A percentile compares a stretch with the other conserved stretches of the same genome.
phyloP scores from a whole-genome alignment of 2,888 invertebrate genomes.

The Drymonia ruficornis region DNA sequence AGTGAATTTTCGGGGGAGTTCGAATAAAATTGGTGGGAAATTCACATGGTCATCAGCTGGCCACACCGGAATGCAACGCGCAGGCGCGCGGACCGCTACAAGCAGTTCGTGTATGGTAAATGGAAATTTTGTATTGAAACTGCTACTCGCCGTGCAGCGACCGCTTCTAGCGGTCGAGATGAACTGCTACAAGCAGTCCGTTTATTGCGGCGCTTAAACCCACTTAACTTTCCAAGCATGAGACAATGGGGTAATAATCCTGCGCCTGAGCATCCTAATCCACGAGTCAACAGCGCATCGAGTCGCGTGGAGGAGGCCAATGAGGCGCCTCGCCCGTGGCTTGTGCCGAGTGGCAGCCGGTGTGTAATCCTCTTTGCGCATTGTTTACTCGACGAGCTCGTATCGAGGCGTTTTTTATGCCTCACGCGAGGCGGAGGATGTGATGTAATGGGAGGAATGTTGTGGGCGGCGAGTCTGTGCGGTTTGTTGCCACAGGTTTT shows the following conservation, averaged over 20 bases:
- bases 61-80: too few species aligned
- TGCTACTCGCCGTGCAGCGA: too few species aligned
- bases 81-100: too few species aligned
- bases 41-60: too few species aligned
- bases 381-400: constrained; percentile 28
- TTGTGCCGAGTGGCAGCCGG: constrained; percentile 29
- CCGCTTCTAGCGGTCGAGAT: too few species aligned
- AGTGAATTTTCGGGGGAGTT: too few species aligned
- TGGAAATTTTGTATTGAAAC: too few species aligned
- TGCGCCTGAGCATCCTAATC: constrained; percentile 13
- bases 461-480: not conserved
- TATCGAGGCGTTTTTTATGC: constrained; percentile 25
- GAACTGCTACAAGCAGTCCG: too few species aligned
- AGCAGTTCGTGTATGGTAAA: too few species aligned
- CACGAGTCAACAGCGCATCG: constrained; percentile 11
- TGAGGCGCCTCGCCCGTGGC: too few species aligned
- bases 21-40: too few species aligned
- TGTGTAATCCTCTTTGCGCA: constrained; percentile 37
- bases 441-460: constrained; percentile 4
- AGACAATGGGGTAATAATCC: constrained; percentile 19
- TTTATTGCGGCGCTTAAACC: too few species aligned
- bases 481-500: not conserved
- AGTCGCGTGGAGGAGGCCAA: constrained; percentile 35
- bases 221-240: not conserved
- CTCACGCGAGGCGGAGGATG: constrained; percentile 8